These are phyloP conservation scores for Cyprinella venusta DNA, from an alignment of 2,797 vertebrate species.

Conservation along the genomic window DNA sequence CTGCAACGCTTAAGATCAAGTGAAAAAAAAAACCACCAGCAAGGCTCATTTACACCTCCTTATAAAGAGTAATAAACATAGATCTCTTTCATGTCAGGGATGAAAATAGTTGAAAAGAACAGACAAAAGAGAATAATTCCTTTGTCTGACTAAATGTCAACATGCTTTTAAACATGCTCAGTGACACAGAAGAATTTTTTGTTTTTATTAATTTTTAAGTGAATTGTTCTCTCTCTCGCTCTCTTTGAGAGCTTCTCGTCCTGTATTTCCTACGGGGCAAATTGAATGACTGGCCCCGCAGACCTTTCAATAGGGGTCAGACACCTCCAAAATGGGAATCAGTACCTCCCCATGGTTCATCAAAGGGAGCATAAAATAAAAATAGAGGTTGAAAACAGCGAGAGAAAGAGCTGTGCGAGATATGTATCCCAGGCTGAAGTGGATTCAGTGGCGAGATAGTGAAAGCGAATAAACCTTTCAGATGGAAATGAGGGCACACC, in stretches of 20 bases:
- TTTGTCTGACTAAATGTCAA: constrained; percentile 25
- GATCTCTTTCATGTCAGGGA: constrained; percentile 33
- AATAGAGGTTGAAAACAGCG: constrained; percentile 38
- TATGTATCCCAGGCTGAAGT: constrained; percentile 56
- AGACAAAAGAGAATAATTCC: constrained; percentile 9
- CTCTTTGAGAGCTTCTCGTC: constrained; percentile 13
- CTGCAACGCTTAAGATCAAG: constrained; percentile 29
- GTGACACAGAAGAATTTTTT: constrained; percentile 16
- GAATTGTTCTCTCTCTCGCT: neutral
- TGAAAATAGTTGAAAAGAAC: constrained; percentile 14
- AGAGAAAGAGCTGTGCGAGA: constrained; percentile 38
- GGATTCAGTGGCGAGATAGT: constrained; percentile 47
- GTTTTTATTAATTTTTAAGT: constrained; percentile 30
- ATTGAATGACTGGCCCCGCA: constrained; percentile 43
- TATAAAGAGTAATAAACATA: constrained; percentile 29
- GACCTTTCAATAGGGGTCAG: constrained; percentile 56
- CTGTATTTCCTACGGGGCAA: constrained; percentile 45
- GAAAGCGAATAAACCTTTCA: constrained; percentile 62
- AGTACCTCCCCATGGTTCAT: constrained; percentile 43
- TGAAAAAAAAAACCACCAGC: constrained; percentile 13
- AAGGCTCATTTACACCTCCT: constrained; percentile 45
- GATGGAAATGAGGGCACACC: constrained; percentile 64
- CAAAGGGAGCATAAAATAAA: constrained; percentile 46
- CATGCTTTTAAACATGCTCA: constrained; percentile 26
- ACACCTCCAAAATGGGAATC: constrained; percentile 54